Evolutionary conservation across 2,113 vertebrate species (phyloP), one percentile per base, ranked within the genome.

Genomic region (Phaethon lepturus): DNA sequence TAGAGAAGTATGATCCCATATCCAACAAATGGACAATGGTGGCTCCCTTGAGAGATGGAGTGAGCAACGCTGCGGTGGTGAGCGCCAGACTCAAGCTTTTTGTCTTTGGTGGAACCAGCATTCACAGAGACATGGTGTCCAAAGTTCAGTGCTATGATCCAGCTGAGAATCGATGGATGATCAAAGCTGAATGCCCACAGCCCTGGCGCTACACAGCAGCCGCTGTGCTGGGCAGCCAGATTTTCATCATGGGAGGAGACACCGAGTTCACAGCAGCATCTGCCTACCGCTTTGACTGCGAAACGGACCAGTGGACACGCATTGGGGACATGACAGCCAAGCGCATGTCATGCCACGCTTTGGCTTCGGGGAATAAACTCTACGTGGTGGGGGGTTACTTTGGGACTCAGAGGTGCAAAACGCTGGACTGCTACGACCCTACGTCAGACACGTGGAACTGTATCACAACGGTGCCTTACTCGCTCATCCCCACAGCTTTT

Each of bases 201-300:
- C 99, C 99, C 1, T 99, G 99, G 99, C 98, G 99, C 16, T 99
- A 99, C 97, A 99, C 99, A 0, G 99, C 99, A 0, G 99, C 99
- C 0, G 99, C 99, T 0, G 99, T 99, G 17, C 95, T 99, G 55
- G 99, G 99, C 90, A 99, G 99, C 95, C 99, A 99, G 98, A 99
- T 99, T 90, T 99, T 99, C 97, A 99, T 99, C 97, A 99, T 99
- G 99, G 99, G 99, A 1, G 99, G 99, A 0, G 99, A 99, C 97
- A 99, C 99, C 0, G 99, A 99, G 79, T 99, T 99, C 97, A 99
- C 99, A 0, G 99, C 99, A 0, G 99, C 99, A 7, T 99, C 99
- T 0, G 99, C 99, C 28, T 99, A 99, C 96, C 99, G 99, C 94
- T 99, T 99, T 29, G 99, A 99, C 98, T 99, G 99, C 11, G 99